Evolutionary conservation across 2,888 invertebrate genomes (phyloP).

Genomic region (Amphimallon solstitiale): DNA sequence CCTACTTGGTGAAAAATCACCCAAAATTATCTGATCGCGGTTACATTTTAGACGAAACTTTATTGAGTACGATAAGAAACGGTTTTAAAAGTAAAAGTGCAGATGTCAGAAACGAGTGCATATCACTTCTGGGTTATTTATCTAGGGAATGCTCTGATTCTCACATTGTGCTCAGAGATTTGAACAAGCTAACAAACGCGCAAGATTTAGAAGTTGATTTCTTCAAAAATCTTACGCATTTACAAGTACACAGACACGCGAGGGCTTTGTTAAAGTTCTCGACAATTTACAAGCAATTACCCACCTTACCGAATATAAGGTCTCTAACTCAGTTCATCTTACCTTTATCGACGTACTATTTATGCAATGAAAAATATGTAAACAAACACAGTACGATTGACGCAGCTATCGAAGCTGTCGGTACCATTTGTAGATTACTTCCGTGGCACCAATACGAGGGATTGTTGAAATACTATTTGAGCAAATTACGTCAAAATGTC

Average conservation of each 20-base stretch:
- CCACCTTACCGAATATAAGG: conserved; percentile 71
- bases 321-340: conserved; percentile 86
- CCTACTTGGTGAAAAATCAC: conserved; percentile 70
- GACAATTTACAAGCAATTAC: conserved; percentile 71
- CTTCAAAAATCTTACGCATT: conserved; percentile 91
- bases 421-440: conserved; percentile 78
- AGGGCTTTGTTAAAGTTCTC: conserved; percentile 83
- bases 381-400: conserved; percentile 85
- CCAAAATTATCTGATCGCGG: conserved; percentile 69
- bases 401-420: conserved; percentile 84
- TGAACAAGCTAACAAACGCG: conserved; percentile 74
- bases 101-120: conserved; percentile 79
- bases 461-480: conserved; percentile 82
- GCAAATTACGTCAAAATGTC: conserved; percentile 75
- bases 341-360: conserved; percentile 83
- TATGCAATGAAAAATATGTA: conserved; percentile 79
- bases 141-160: conserved; percentile 76
- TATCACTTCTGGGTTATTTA: conserved; percentile 81
- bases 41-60: conserved; percentile 76
- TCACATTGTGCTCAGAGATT: conserved; percentile 77
- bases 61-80: conserved; percentile 77
- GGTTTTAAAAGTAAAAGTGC: conserved; percentile 79
- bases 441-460: conserved; percentile 93
- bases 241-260: conserved; percentile 86
- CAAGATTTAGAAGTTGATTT: conserved; percentile 89